Evolutionary conservation across 2,888 invertebrate species (phyloP).

Genomic region (Ophioninae sp.): DNA sequence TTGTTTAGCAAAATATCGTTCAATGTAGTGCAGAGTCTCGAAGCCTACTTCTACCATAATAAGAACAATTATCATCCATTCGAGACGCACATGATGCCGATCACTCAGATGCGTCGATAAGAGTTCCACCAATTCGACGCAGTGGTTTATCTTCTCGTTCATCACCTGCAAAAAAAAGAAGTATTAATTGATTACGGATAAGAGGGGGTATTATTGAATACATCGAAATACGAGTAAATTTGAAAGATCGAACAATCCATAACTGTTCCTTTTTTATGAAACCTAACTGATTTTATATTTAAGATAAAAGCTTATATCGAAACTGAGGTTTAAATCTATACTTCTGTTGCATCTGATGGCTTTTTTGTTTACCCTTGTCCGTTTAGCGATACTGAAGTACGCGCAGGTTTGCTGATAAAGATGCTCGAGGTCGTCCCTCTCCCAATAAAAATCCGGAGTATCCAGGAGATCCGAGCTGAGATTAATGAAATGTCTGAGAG

Average conservation of each 20-base stretch:
- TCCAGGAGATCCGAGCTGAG: conserved; percentile 96
- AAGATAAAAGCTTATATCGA: no score
- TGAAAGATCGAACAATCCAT: background rate
- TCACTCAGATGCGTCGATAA: conserved; percentile 95
- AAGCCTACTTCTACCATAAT: conserved; percentile 97
- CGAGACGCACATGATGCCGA: conserved; percentile 94
- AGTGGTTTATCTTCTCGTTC: conserved; percentile 97
- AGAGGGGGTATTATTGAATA: background rate
- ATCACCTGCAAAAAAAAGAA: conserved; percentile 86
- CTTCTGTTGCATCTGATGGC: conserved; percentile 7
- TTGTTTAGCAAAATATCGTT: conserved; percentile 82
- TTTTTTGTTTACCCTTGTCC: conserved; percentile 87
- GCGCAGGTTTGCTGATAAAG: conserved; percentile 91
- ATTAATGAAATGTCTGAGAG: conserved; percentile 93
- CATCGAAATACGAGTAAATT: background rate
- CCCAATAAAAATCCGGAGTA: conserved; percentile 99
- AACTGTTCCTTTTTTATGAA: background rate
- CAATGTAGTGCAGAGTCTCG: conserved; percentile 89
- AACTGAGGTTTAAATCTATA: no score
- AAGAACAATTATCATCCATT: conserved; percentile 98
- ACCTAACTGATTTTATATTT: background rate
- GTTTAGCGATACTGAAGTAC: conserved; percentile 91
- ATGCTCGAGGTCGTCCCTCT: conserved; percentile 92
- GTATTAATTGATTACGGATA: background rate
- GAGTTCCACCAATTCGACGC: conserved; percentile 94